Base-by-base conservation (phyloP, 1,140 invertebrate genomes). In the Doryteuthis pealeii region DNA sequence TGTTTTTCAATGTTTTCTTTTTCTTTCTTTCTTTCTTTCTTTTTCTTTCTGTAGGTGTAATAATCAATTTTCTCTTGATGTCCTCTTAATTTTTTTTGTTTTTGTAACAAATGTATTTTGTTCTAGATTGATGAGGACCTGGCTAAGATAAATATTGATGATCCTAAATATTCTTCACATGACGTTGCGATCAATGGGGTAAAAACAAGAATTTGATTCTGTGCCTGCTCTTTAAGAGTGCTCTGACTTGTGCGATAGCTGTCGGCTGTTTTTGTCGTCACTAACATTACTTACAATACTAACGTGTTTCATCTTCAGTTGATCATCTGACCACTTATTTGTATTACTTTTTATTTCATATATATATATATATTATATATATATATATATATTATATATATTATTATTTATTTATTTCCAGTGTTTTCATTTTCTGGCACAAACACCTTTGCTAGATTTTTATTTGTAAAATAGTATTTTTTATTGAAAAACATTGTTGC, bases 121-220 rank as follows among this genome's bases (percentile, higher is more conserved):
- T 78, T 83, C 68, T 84, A 88, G 87, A 87, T 88, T 80, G 86
- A 87, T 76, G 87, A 88, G 76, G 87, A 88, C 77, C 77, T 88
- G 73, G 86, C 86, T 76, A 88, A 87, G 77, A 88, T 88, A 76
- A 87, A 87, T 81, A 82, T 87, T 71, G 86, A 87, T 81, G 86
- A 87, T 67, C 86, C 86, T 49, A 85, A 85, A 73, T 86, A 86
- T 74, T 70, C 78, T 31, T 76, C 80, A 66, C 78, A 81, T 49
- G 85, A 87, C 72, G 82, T 79, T 49, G 81, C 83, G 18, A 80
- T 86, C 33, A 84, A 83, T 76, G 84, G 84, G 86, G 85, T 86
- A 86, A 82, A 74, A 33, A 31, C 15, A 62, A 8, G 26, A n/a
- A 62, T 22, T 62, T 62, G 18, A n/a, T 62, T 62, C 6, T 62